phyloP scores from a whole-genome alignment of 2,888 invertebrate species.

The Coenonympha arcania region DNA sequence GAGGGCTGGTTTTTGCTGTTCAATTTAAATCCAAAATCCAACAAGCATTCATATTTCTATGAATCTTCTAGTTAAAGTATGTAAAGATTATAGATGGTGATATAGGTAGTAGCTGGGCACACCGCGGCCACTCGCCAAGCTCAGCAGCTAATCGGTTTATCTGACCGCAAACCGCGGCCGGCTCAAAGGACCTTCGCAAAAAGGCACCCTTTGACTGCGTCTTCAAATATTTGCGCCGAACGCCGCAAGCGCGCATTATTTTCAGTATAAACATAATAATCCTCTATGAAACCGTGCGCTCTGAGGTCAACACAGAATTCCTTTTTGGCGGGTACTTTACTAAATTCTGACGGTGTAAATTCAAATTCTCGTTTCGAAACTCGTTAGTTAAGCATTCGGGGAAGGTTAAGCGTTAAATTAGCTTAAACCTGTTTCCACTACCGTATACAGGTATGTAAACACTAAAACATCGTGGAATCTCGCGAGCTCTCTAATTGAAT shows the following conservation, averaged over 20 bases:
- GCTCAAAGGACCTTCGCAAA: slow-evolving; percentile 64
- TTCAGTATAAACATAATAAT: slow-evolving; percentile 71
- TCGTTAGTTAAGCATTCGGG: slow-evolving; percentile 18
- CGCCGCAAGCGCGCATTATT: slow-evolving; percentile 67
- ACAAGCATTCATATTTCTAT: background rate
- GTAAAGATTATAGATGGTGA: background rate
- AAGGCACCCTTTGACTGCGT: slow-evolving; percentile 66
- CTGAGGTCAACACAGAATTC: slow-evolving; percentile 49
- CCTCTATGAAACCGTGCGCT: slow-evolving; percentile 43
- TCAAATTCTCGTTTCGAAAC: slow-evolving; percentile 15
- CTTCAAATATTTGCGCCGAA: slow-evolving; percentile 70
- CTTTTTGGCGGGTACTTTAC: slow-evolving; percentile 34
- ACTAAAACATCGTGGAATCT: slow-evolving; percentile 21
- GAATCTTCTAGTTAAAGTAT: background rate
- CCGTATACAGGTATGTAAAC: slow-evolving; percentile 11
- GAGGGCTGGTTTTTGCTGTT: too few relatives aligned
- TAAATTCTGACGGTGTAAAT: slow-evolving; percentile 23
- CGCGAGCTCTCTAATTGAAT: slow-evolving; percentile 44
- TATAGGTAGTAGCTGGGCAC: background rate
- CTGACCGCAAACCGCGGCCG: slow-evolving; percentile 59
- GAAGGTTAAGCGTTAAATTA: slow-evolving; percentile 20
- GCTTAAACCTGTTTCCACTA: slow-evolving; percentile 14
- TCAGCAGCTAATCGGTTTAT: slow-evolving; percentile 60
- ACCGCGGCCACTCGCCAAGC: slow-evolving; percentile 16
- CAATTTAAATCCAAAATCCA: too few relatives aligned